Evolutionary conservation across 1,140 invertebrate genomes (phyloP), one percentile per base, ranked within the genome.

Genomic region (Delia radicum): DNA sequence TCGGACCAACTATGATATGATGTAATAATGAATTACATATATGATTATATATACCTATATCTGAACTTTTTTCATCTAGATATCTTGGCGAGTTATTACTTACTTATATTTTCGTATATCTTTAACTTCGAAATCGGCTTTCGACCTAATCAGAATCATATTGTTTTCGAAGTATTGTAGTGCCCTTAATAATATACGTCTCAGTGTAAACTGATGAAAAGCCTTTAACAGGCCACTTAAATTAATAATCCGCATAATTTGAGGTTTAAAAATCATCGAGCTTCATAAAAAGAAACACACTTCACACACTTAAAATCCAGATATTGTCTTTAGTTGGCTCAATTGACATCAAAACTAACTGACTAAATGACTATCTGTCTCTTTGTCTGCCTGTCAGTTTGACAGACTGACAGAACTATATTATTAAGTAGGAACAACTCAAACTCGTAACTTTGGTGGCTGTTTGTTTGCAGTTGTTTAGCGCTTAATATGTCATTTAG

Each of bases 401-500:
- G 33, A 27, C 31, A 10, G 26, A 13, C 71, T 13, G 26, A 73
- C 72, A 29, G 42, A 31, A 18, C 18, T 48, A 21, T 55, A 55
- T 55, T 55, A 55, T 55, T 55, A 55, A 21, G n/a, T 55, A 21
- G 21, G 18, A 55, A 55, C 18, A 21, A 55, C 21, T 55, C 7
- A 21, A 21, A 18, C 5, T 55, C 18, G 18, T 55, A 55, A 55
- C 48, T 21, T 21, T 6, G n/a, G 62, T 31, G 12, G 15, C 42
- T 26, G 42, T 55, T 55, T 55, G 74, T 55, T 67, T 75, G 80
- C 80, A 82, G 82, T 85, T 85, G 83, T 82, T 83, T 83, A 85
- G 83, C 83, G 81, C 83, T 83, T 85, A 85, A 85, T 85, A 85
- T 84, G 82, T 85, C 83, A 85, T 85, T 85, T 85, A 85, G 83